Evolutionary conservation across 2,113 vertebrate species (phyloP).

Genomic region (Saccopteryx bilineata): DNA sequence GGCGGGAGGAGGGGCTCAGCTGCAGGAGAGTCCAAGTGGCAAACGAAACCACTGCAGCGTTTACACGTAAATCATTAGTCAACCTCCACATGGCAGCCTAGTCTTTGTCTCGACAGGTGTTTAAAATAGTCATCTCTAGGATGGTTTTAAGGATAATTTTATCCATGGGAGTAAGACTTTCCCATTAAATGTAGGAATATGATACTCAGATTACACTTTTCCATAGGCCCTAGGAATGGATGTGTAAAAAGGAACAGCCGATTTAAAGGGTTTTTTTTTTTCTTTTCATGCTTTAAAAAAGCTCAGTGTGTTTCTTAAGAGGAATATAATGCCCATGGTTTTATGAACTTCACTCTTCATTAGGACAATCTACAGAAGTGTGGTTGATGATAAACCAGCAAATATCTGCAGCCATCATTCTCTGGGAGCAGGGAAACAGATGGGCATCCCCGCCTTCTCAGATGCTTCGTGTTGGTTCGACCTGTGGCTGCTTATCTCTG

Average conservation of each 20-base stretch:
- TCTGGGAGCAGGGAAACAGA: neutral
- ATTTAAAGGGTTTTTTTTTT: neutral
- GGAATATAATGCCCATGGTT: neutral
- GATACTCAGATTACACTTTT: neutral
- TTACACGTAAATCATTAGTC: neutral
- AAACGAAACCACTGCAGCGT: neutral
- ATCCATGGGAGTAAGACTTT: neutral
- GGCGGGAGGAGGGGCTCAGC: neutral
- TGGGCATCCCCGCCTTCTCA: neutral
- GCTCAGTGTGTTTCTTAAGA: neutral
- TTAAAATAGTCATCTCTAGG: neutral
- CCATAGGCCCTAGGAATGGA: neutral
- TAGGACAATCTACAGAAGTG: neutral
- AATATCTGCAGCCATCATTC: neutral
- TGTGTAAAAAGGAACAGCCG: neutral
- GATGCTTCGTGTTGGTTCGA: neutral
- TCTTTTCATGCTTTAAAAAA: conserved; percentile 28
- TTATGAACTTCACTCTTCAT: neutral
- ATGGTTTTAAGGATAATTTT: conserved; percentile 8
- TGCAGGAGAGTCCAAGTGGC: neutral
- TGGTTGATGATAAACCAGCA: neutral
- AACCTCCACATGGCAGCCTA: neutral
- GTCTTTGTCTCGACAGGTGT: neutral
- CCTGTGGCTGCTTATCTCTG: neutral
- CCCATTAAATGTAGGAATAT: neutral